Base-by-base conservation (phyloP, 2,113 vertebrate species). In the Nestor notabilis region DNA sequence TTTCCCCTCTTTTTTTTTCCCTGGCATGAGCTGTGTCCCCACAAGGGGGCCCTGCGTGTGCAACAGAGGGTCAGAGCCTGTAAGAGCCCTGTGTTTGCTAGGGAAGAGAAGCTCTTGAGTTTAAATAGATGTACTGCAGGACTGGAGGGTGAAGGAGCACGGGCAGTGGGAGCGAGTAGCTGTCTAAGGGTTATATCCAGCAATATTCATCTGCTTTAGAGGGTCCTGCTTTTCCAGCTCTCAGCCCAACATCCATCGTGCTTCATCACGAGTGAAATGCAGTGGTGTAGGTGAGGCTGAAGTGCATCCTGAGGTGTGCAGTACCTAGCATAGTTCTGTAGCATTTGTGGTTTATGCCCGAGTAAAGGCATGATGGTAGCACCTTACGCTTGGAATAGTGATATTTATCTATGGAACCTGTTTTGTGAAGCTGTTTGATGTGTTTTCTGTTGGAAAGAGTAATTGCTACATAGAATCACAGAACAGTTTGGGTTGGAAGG, bases 1-100 rank as follows among this genome's bases (percentile, higher is more conserved):
- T 52, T n/a, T n/a, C 17, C 44, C 44, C 33, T 43, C 3, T 28
- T 46, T 72, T 83, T 75, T 46, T 28, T n/a, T 31, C 63, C 6
- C 56, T 94, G 91, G 61, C 91, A 41, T 56, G 66, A 94, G 52
- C 69, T 43, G 28, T 82, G 69, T 96, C 47, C 78, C 94, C 93
- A 53, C 87, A 64, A 95, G 91, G 35, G 95, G 93, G 89, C 94
- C 84, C 74, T 96, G 93, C 50, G 56, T 80, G 46, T 25, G 1
- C 5, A 10, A 16, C 52, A 50, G 61, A 49, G 49, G 41, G 64
- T 83, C 74, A 27, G 53, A 63, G 53, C 53, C 75, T 29, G 8
- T 16, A 72, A 65, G 44, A 75, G 72, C 66, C 23, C 1, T 3
- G 13, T 52, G 19, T 89, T 28, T 43, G 33, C 44, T 18, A 18